Conservation (phyloP, 1,140 invertebrate species). For the Teleogryllus occipitalis region DNA sequence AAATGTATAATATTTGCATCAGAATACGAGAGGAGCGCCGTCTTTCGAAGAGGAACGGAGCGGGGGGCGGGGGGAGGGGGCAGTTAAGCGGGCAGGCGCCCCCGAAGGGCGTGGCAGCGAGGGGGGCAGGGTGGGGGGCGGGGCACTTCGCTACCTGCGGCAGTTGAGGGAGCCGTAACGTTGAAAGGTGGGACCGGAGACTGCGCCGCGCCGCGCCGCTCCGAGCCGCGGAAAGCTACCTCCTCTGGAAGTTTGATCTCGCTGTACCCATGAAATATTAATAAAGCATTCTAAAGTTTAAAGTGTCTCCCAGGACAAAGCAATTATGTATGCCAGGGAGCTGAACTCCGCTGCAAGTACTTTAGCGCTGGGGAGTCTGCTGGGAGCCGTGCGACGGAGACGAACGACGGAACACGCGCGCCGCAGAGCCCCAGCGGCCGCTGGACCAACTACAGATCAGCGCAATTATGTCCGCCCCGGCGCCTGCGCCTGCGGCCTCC, state of each 20-base stretch:
- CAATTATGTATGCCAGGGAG: constrained; percentile 21
- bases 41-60: not conserved
- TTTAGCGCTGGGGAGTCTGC: not conserved
- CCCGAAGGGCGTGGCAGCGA: not conserved
- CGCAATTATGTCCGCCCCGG: not conserved
- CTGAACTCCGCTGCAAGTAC: not conserved
- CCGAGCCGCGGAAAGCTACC: not conserved
- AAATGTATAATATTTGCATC: not conserved
- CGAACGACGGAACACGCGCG: not conserved
- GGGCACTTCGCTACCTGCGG: not conserved
- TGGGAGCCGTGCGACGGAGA: not conserved
- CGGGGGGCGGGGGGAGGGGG: too few relatives aligned
- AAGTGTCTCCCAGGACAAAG: constrained; percentile 23
- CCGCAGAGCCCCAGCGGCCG: not conserved
- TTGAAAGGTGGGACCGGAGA: not conserved
- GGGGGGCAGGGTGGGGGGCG: too few relatives aligned
- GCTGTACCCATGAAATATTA: constrained; percentile 19
- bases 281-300: constrained; percentile 21
- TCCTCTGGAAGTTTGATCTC: constrained; percentile 3
- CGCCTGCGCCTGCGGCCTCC: not conserved
- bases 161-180: not conserved
- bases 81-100: not conserved
- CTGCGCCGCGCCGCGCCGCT: not conserved
- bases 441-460: not conserved
- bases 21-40: not conserved